Percentiles rank a stretch among this genome's conserved stretches.
Conservation (phyloP, 2,797 vertebrate genomes). For the Hybognathus amarus region DNA sequence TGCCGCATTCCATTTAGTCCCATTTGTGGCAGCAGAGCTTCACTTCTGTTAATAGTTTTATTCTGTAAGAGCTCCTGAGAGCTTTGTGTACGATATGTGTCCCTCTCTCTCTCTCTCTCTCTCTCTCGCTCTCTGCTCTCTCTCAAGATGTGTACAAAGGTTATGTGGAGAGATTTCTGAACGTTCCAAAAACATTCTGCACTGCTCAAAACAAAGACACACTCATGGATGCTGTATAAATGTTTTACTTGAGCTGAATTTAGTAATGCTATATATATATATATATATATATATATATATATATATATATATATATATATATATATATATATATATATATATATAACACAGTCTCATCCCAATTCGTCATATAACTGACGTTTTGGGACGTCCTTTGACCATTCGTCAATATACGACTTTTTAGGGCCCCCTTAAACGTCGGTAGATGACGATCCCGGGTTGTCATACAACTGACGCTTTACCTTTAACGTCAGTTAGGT, state of each 20-base stretch:
- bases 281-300: no score
- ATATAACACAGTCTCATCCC: no score
- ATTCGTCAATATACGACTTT: no score
- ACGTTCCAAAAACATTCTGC: background rate
- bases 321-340: no score
- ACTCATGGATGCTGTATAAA: background rate
- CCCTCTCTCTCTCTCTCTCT: background rate
- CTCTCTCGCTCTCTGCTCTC: background rate
- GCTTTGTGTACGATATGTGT: background rate
- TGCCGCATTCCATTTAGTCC: background rate
- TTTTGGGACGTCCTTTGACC: no score
- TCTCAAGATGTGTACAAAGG: background rate
- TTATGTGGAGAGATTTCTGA: background rate
- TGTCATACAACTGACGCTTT: no score
- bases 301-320: no score
- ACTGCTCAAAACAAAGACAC: background rate
- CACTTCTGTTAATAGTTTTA: background rate
- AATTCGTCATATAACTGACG: no score
- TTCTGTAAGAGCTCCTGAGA: background rate
- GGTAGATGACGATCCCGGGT: no score
- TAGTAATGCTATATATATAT: background rate
- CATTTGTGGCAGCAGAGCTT: conserved; percentile 3
- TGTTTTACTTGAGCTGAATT: background rate
- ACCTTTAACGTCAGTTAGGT: no score
- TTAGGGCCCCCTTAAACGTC: no score